These are phyloP conservation scores for Todiramphus chloris DNA, from an alignment of 2,113 vertebrate species.

Conservation along the genomic window DNA sequence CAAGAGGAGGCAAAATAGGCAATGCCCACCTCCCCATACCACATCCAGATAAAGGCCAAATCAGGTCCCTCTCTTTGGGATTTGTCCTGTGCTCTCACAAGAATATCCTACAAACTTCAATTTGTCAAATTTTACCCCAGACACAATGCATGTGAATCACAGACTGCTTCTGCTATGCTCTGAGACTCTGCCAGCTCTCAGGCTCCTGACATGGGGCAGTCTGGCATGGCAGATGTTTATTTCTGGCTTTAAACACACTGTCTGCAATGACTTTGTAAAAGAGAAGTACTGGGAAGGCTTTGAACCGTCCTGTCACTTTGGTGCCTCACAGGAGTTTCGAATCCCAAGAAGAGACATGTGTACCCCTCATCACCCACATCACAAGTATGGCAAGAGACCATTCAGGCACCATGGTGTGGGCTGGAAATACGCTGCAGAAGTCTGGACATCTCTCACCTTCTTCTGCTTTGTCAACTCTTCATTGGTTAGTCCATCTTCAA, in stretches of 20 bases:
- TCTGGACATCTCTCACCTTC: neutral
- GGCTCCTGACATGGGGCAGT: neutral
- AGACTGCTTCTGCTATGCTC: neutral
- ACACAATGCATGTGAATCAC: neutral
- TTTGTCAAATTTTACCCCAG: neutral
- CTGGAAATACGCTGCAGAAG: neutral
- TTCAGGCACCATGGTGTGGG: rapidly evolving
- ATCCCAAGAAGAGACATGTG: neutral
- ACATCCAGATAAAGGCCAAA: neutral
- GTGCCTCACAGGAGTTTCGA: neutral
- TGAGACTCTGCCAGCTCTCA: neutral
- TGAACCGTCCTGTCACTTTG: neutral
- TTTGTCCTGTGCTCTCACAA: rapidly evolving
- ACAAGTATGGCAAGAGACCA: neutral
- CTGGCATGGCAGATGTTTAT: neutral
- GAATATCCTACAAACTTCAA: neutral
- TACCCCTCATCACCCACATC: neutral
- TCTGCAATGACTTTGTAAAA: neutral
- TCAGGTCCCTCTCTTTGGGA: neutral
- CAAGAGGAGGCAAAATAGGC: neutral
- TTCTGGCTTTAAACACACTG: neutral
- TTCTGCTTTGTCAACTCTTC: neutral
- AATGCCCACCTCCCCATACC: rapidly evolving
- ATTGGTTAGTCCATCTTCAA: neutral
- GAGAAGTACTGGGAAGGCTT: neutral